Percentiles rank a stretch among this genome's conserved stretches.
Evolutionary conservation across 1,140 invertebrate genomes (phyloP).

Genomic region (Oscheius sp.): DNA sequence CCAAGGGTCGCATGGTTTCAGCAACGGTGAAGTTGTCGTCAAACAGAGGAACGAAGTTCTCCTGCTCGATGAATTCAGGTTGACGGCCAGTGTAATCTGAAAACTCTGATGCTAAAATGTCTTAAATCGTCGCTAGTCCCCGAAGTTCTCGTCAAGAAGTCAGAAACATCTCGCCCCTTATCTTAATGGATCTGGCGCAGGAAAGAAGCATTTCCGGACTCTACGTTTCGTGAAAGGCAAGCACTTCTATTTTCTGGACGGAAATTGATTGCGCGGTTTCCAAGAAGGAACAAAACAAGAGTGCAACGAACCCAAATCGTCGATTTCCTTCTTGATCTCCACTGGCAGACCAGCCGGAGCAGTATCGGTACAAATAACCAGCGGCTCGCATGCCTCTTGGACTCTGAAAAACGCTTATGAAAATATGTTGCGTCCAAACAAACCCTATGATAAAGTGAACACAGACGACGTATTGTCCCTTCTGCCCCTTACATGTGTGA

Average conservation of each 20-base stretch:
- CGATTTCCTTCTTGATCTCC: conserved; percentile 48
- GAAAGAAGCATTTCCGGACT: too few species aligned
- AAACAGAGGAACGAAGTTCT: conserved; percentile 50
- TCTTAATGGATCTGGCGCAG: too few species aligned
- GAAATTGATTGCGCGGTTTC: too few species aligned
- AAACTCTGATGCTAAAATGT: conserved; percentile 32
- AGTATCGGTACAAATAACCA: conserved; percentile 15
- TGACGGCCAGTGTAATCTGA: conserved; percentile 53
- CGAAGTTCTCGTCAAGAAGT: too few species aligned
- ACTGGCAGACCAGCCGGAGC: conserved; percentile 24
- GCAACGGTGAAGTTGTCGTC: conserved; percentile 4
- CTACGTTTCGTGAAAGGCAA: too few species aligned
- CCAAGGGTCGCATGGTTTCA: background rate
- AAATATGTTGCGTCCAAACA: background rate
- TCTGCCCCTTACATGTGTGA: conserved; percentile 52
- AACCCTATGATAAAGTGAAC: conserved; percentile 49
- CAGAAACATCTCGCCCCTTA: too few species aligned
- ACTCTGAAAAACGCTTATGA: conserved; percentile 41
- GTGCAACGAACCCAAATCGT: too few species aligned
- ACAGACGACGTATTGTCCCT: conserved; percentile 56
- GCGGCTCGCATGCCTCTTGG: conserved; percentile 43
- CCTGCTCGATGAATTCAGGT: conserved; percentile 50
- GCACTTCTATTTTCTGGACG: too few species aligned
- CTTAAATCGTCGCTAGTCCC: background rate
- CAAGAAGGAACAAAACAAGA: too few species aligned